phyloP scores from a whole-genome alignment of 2,113 vertebrate genomes.

The Leiothrix lutea region DNA sequence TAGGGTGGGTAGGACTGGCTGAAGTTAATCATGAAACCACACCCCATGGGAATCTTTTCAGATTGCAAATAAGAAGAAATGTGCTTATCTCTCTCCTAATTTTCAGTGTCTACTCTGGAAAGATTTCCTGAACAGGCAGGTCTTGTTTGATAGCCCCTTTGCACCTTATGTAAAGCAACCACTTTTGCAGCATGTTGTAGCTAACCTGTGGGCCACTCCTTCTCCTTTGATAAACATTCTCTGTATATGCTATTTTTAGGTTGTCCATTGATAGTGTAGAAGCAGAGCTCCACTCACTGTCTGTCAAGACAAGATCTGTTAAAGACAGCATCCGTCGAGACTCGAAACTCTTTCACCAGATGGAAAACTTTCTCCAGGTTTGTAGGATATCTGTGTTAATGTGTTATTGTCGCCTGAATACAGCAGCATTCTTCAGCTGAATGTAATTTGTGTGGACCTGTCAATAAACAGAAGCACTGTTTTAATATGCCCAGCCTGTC shows the following conservation, averaged over 20 bases:
- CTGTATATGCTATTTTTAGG: constrained; percentile 68
- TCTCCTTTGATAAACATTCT: not conserved
- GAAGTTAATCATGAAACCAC: not conserved
- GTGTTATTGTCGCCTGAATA: not conserved
- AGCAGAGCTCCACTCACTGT: constrained; percentile 84
- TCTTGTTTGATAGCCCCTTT: constrained; percentile 12
- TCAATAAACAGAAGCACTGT: not conserved
- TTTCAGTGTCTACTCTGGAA: not conserved
- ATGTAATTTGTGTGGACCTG: not conserved
- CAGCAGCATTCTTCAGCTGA: not conserved
- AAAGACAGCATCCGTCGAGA: constrained; percentile 87
- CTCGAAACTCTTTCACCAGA: constrained; percentile 83
- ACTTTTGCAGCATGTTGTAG: not conserved
- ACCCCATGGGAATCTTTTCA: not conserved
- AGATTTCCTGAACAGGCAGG: not conserved
- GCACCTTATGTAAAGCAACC: not conserved
- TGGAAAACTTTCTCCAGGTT: constrained; percentile 92
- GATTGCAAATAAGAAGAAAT: not conserved
- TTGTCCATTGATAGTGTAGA: constrained; percentile 91
- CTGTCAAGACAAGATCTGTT: constrained; percentile 81
- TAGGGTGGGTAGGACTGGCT: not conserved
- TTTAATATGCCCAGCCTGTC: not conserved
- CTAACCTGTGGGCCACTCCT: not conserved
- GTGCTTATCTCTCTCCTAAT: not conserved
- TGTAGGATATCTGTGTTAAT: not conserved